A percentile compares a stretch with the other conserved stretches of the same genome.
phyloP scores from a whole-genome alignment of 2,888 invertebrate species.

The Actias luna region DNA sequence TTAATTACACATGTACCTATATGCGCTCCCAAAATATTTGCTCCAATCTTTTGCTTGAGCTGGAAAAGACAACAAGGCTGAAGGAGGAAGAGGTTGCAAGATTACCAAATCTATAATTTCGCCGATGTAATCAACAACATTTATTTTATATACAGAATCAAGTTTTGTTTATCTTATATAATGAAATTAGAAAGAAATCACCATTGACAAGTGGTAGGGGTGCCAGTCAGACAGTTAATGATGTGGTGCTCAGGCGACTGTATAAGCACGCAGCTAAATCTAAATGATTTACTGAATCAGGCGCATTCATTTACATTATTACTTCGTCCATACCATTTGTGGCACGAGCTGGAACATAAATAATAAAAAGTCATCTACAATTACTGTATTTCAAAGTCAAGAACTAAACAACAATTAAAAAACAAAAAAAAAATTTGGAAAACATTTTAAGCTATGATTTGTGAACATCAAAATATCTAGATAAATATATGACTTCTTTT shows the following conservation, averaged over 20 bases:
- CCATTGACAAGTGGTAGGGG: constrained; percentile 37
- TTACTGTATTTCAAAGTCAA: not conserved
- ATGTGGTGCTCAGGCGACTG: constrained; percentile 43
- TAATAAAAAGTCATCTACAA: constrained; percentile 5
- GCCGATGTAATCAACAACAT: too few relatives aligned
- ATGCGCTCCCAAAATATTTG: too few relatives aligned
- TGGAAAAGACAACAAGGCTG: too few relatives aligned
- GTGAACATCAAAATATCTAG: not conserved
- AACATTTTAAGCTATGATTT: too few relatives aligned
- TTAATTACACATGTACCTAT: too few relatives aligned
- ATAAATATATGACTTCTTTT: not conserved
- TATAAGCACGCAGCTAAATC: constrained; percentile 56
- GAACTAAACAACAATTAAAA: not conserved
- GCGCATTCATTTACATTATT: constrained; percentile 68
- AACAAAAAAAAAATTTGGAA: too few relatives aligned
- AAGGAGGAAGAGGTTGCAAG: too few relatives aligned
- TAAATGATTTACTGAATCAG: constrained; percentile 56
- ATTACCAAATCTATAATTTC: too few relatives aligned
- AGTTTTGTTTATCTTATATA: not conserved
- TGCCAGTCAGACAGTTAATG: constrained; percentile 43
- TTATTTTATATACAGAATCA: too few relatives aligned
- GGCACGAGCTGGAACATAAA: constrained; percentile 16
- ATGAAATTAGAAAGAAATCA: constrained; percentile 14
- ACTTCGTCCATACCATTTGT: constrained; percentile 59
- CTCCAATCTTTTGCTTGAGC: too few relatives aligned